Evolutionary conservation across 2,888 invertebrate genomes (phyloP), one percentile per base, ranked within the genome.

Genomic region (Amphipyra berbera): DNA sequence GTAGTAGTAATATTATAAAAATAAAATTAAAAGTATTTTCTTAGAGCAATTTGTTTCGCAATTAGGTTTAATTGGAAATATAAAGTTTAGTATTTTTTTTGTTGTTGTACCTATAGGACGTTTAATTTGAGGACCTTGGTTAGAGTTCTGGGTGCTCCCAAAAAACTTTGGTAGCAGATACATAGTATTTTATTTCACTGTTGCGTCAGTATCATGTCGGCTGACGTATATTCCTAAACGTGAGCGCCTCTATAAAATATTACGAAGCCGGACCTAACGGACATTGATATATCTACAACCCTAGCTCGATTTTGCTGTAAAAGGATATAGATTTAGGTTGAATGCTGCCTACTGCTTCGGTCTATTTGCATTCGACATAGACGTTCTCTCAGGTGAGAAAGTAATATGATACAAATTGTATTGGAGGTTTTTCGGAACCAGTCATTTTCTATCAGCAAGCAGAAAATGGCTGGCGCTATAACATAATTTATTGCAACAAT

Each of bases 231-330:
- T 37, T 37, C 1, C 10, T 37, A 4, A 37, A 8, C 37, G 37
- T 65, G 40, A 55, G 21, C n/a, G n/a, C 56, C 66, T 21, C 45
- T 30, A 55, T 65, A 55, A 65, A 67, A 67, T 71, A 71, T 71
- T 55, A 67, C 45, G 56, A 65, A 44, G 6, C 15, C 10, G 14
- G n/a, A 15, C 40, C n/a, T 70, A 48, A 44, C 53, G 12, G 71
- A 44, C 30, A 30, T 64, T 21, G 6, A 64, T 14, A 21, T 64
- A 49, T 71, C 71, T 71, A 27, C 10, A 40, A 45, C 65, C 47
- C 40, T 71, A 15, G 54, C 27, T 35, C 54, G 52, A 27, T 70
- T 21, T 52, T 63, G 30, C 38, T 42, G 14, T 35, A 49, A 56
- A 15, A 55, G 46, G 12, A 15, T 30, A 30, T 30, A 0, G 30